phyloP scores from a whole-genome alignment of 2,797 vertebrate species.

The Nannoperca australis region DNA sequence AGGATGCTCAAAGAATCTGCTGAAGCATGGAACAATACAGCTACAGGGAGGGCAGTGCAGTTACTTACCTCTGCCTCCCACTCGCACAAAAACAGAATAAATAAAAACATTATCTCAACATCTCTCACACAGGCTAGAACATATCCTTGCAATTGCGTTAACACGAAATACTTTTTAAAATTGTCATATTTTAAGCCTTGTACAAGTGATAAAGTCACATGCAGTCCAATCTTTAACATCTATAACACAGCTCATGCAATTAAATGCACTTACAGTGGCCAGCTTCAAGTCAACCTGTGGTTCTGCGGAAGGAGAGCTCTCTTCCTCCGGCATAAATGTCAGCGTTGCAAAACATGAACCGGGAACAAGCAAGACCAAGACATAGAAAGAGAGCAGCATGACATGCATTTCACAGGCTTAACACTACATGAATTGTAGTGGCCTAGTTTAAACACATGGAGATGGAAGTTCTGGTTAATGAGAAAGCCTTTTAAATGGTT shows the following conservation, averaged over 20 bases:
- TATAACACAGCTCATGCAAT: slow-evolving; percentile 55
- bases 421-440: slow-evolving; percentile 54
- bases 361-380: slow-evolving; percentile 60
- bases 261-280: slow-evolving; percentile 84
- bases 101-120: slow-evolving; percentile 26
- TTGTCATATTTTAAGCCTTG: slow-evolving; percentile 2
- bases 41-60: slow-evolving; percentile 37
- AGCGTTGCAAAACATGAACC: slow-evolving; percentile 69
- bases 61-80: slow-evolving; percentile 55
- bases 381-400: slow-evolving; percentile 73
- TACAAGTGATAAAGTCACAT: slow-evolving; percentile 34
- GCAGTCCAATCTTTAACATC: slow-evolving; percentile 44
- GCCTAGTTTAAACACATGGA: slow-evolving; percentile 60
- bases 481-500: slow-evolving; percentile 84
- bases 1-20: slow-evolving; percentile 19
- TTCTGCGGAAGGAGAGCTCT: slow-evolving; percentile 61
- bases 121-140: neutral
- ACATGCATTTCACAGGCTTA: slow-evolving; percentile 71
- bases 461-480: slow-evolving; percentile 78
- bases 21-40: slow-evolving; percentile 24
- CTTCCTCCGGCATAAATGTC: slow-evolving; percentile 53
- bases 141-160: neutral
- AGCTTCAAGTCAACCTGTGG: slow-evolving; percentile 77
- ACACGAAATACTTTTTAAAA: slow-evolving; percentile 20
- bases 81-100: slow-evolving; percentile 52